Evolutionary conservation across 2,888 invertebrate genomes (phyloP).

Genomic region (Drosophila atripex): DNA sequence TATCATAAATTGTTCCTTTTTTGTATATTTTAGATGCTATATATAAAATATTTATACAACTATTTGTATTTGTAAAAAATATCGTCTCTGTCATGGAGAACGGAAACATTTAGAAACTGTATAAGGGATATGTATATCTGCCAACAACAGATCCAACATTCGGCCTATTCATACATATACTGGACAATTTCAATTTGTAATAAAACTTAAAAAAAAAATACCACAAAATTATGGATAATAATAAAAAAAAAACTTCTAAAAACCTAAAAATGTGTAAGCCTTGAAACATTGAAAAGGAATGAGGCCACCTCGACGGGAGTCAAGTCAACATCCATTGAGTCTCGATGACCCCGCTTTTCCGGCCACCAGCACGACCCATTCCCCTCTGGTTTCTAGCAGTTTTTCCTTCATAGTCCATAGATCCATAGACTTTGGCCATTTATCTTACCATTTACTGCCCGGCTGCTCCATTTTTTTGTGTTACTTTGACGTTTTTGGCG

Average conservation of each 20-base stretch:
- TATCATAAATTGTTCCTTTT: conserved; percentile 80
- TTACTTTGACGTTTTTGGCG: conserved; percentile 71
- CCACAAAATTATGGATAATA: conserved; percentile 54
- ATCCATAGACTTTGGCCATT: conserved; percentile 51
- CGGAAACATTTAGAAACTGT: conserved; percentile 38
- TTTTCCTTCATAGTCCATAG: conserved; percentile 12
- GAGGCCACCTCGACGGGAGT: conserved; percentile 14
- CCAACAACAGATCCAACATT: conserved; percentile 36
- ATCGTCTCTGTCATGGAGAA: conserved; percentile 18
- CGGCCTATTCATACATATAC: conserved; percentile 40
- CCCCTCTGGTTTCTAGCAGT: not conserved
- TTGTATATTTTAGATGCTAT: conserved; percentile 76
- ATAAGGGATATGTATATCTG: conserved; percentile 38
- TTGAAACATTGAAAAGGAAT: conserved; percentile 2
- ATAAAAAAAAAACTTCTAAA: conserved; percentile 63
- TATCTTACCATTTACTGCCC: conserved; percentile 66
- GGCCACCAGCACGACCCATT: conserved; percentile 3
- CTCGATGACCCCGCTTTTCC: conserved; percentile 5
- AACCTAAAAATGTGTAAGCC: conserved; percentile 36
- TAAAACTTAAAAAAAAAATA: conserved; percentile 50
- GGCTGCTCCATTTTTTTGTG: conserved; percentile 50
- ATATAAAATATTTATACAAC: conserved; percentile 55
- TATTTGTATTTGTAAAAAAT: conserved; percentile 40
- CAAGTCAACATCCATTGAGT: conserved; percentile 18
- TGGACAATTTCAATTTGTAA: conserved; percentile 53